These are phyloP conservation scores for Eciton burchellii DNA, from an alignment of 1,140 invertebrate genomes.

Conservation along the genomic window DNA sequence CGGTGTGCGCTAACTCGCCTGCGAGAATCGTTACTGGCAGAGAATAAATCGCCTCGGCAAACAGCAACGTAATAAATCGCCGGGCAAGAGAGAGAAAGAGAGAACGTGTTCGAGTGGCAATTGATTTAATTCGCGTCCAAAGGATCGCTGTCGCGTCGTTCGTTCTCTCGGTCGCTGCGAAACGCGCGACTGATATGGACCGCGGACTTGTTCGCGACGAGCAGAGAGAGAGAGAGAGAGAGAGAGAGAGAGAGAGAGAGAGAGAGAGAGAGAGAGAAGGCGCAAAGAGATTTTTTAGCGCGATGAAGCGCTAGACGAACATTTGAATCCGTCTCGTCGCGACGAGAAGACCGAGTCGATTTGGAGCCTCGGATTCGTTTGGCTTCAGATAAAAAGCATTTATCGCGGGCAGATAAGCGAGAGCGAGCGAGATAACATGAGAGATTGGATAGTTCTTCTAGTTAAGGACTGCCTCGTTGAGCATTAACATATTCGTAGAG, in stretches of 20 bases:
- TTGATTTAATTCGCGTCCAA: constrained; percentile 20
- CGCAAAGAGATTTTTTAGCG: too few species aligned
- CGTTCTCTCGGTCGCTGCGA: too few species aligned
- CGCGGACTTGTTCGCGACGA: background rate
- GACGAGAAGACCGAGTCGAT: too few species aligned
- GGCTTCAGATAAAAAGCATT: background rate
- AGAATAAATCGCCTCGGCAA: constrained; percentile 21
- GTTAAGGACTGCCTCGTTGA: background rate
- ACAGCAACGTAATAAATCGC: constrained; percentile 31
- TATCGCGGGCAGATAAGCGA: background rate
- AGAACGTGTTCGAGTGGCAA: background rate
- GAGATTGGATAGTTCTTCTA: background rate
- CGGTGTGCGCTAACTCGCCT: background rate
- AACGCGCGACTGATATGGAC: constrained; percentile 51
- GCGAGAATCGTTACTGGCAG: background rate
- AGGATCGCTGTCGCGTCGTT: too few species aligned
- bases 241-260: too few species aligned
- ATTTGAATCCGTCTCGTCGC: too few species aligned
- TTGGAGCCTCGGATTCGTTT: background rate
- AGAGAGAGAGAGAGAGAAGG: too few species aligned
- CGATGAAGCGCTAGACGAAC: too few species aligned
- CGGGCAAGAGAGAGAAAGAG: background rate
- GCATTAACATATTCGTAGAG: background rate
- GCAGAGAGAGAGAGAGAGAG: too few species aligned
- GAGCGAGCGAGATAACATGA: background rate